A percentile compares a stretch with the other conserved stretches of the same genome.
These are phyloP conservation scores for Phalacrocorax aristotelis DNA, from an alignment of 2,113 vertebrate species.

Conservation along the genomic window DNA sequence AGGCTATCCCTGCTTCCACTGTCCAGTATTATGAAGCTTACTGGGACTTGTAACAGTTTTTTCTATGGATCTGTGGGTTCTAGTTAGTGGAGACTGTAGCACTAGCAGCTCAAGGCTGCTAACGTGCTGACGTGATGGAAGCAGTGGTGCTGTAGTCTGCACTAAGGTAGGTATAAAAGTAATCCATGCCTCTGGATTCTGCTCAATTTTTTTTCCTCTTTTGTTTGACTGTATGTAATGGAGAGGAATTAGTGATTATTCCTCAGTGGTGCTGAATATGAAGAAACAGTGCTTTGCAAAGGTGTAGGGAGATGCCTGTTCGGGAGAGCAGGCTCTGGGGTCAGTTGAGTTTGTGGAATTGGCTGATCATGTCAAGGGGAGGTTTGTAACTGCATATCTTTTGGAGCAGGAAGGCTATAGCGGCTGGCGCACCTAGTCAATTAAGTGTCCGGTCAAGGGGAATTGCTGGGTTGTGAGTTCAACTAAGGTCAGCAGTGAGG, in stretches of 20 bases:
- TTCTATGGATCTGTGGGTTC: background rate
- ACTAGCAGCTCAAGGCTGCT: background rate
- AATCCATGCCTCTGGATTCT: background rate
- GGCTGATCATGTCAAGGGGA: accelerated
- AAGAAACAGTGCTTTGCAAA: background rate
- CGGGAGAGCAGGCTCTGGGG: background rate
- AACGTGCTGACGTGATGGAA: background rate
- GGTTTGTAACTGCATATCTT: background rate
- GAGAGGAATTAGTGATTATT: background rate
- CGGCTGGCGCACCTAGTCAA: background rate
- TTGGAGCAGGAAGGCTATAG: background rate
- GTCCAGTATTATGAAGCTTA: accelerated
- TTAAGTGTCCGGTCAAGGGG: background rate
- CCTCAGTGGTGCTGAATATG: background rate
- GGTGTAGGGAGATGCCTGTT: background rate
- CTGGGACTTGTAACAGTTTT: background rate
- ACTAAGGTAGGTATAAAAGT: background rate
- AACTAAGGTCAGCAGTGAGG: background rate
- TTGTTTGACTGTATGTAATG: background rate
- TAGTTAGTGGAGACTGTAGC: background rate
- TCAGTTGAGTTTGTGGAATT: background rate
- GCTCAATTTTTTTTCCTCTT: background rate
- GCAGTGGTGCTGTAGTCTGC: background rate
- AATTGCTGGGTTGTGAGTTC: background rate
- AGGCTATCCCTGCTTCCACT: background rate